Percentiles rank a stretch among this genome's conserved stretches.
Evolutionary conservation across 2,888 invertebrate genomes (phyloP).

Genomic region (Epinotia nisella): DNA sequence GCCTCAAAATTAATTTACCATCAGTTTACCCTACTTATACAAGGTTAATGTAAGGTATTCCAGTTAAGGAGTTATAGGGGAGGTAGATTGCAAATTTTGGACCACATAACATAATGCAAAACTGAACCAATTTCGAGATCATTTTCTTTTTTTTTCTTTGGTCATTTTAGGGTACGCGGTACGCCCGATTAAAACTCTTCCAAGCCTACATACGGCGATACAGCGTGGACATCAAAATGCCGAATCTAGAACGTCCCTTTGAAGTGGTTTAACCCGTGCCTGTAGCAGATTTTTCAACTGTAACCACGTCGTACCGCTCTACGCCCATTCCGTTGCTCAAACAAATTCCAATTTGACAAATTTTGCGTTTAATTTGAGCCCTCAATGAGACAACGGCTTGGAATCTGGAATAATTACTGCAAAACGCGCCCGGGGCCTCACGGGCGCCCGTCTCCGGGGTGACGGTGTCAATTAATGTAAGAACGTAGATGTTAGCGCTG

Average conservation of each 20-base stretch:
- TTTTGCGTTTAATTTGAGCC: conserved; percentile 35
- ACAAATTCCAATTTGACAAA: conserved; percentile 38
- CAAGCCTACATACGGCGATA: neutral
- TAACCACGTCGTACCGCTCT: neutral
- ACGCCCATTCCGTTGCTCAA: neutral
- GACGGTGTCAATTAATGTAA: conserved; percentile 36
- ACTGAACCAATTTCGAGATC: too few species aligned
- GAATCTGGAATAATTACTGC: conserved; percentile 37
- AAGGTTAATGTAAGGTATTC: too few species aligned
- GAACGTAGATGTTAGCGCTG: neutral
- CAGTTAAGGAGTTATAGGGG: too few species aligned
- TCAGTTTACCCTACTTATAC: too few species aligned
- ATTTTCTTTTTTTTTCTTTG: too few species aligned
- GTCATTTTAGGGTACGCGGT: too few species aligned
- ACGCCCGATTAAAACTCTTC: neutral
- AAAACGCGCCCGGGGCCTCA: conserved; percentile 12
- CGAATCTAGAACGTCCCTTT: neutral
- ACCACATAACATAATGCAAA: too few species aligned
- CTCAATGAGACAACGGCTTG: conserved; percentile 26
- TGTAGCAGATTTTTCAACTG: neutral
- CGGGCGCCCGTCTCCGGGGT: neutral
- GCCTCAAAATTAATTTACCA: too few species aligned
- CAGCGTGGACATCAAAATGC: neutral
- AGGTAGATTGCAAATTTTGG: too few species aligned
- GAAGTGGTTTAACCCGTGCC: neutral